Percentiles rank a stretch among this genome's conserved stretches.
Evolutionary conservation across 2,113 vertebrate genomes (phyloP).

Genomic region (Oncorhynchus kisutch): DNA sequence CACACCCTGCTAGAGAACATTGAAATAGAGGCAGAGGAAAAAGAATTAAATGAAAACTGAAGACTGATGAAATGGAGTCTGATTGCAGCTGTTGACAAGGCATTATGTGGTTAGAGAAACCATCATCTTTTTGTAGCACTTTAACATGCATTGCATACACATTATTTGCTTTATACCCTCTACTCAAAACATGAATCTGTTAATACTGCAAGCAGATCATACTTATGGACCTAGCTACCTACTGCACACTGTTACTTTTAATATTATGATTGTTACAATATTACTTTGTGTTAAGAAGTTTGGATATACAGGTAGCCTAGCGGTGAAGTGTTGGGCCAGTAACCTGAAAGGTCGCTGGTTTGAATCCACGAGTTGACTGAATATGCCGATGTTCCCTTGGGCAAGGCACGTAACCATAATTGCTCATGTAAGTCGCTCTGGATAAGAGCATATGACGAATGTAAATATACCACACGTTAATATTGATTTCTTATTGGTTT

Average conservation of each 20-base stretch:
- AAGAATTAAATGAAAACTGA: conserved; percentile 38
- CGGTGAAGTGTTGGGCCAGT: no score
- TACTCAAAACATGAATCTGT: conserved; percentile 4
- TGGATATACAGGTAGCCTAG: no score
- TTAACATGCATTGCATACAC: neutral
- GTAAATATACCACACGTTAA: neutral
- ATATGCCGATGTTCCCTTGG: no score
- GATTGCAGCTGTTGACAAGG: neutral
- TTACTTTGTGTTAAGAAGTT: conserved; percentile 1
- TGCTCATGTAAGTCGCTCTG: no score
- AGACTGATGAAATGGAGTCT: conserved; percentile 9
- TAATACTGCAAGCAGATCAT: neutral
- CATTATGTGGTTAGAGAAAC: conserved; percentile 1
- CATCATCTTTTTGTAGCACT: conserved; percentile 9
- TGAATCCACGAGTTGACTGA: no score
- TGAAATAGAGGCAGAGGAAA: conserved; percentile 50
- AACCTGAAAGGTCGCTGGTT: no score
- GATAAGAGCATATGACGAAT: no score
- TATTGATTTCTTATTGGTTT: neutral
- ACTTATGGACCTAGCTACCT: neutral
- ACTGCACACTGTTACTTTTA: neutral
- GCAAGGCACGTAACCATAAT: no score
- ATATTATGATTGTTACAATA: conserved; percentile 34
- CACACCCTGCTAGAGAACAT: conserved; percentile 67
- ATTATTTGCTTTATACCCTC: neutral